Conservation (phyloP, 2,113 vertebrate genomes). For the Urocitellus parryii region DNA sequence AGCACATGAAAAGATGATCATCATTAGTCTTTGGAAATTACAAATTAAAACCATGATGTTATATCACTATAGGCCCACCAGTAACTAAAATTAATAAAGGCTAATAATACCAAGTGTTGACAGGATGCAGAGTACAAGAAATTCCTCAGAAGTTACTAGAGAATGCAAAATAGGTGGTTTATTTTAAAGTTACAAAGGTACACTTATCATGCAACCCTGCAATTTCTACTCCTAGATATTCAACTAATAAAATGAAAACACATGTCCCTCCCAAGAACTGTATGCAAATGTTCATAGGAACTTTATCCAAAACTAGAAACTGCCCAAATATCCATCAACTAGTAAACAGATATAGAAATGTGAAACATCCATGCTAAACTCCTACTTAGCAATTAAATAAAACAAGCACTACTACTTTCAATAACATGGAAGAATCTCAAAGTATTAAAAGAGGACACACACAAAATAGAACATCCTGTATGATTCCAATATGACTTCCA, state of each 20-base stretch:
- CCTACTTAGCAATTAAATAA: neutral
- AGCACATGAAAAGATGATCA: slow-evolving; percentile 30
- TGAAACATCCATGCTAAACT: neutral
- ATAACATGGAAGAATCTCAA: slow-evolving; percentile 23
- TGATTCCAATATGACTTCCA: neutral
- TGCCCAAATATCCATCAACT: neutral
- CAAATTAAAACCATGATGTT: slow-evolving; percentile 30
- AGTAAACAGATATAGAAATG: neutral
- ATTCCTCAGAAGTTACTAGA: neutral
- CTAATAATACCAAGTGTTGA: slow-evolving; percentile 20
- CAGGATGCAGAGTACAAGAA: neutral
- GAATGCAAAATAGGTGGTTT: slow-evolving; percentile 15
- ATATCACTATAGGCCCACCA: neutral
- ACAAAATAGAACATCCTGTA: neutral
- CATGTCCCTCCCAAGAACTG: neutral
- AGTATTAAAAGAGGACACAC: slow-evolving; percentile 19
- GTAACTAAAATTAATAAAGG: slow-evolving; percentile 12
- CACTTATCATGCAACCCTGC: neutral
- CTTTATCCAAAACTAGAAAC: slow-evolving; percentile 9
- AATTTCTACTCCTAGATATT: slow-evolving; percentile 23
- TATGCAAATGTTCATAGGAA: neutral
- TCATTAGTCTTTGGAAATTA: slow-evolving; percentile 28
- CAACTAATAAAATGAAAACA: slow-evolving; percentile 55
- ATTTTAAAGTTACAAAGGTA: slow-evolving; percentile 37
- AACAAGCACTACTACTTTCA: slow-evolving; percentile 11